Evolutionary conservation across 2,113 vertebrate genomes (phyloP).

Genomic region (Stegastes partitus): DNA sequence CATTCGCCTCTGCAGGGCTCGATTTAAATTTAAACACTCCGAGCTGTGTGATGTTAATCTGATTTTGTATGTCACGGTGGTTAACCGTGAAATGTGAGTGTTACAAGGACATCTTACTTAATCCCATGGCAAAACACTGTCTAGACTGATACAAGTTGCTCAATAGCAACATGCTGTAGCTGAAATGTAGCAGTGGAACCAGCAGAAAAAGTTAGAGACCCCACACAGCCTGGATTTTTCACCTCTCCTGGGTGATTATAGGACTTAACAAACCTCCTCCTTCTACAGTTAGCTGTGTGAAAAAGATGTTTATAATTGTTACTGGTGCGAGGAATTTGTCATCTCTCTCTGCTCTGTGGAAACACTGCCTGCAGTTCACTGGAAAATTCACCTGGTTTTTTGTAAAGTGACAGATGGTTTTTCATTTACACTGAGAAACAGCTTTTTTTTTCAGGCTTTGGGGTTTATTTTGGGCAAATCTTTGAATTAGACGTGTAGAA

Average conservation of each 20-base stretch:
- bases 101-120: slow-evolving; percentile 24
- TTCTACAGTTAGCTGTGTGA: no score
- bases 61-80: slow-evolving; percentile 23
- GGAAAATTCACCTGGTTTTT: no score
- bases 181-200: neutral
- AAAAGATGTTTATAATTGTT: neutral
- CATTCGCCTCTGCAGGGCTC: slow-evolving; percentile 4
- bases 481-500: no score
- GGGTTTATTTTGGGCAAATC: no score
- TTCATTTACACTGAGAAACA: no score
- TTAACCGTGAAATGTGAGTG: slow-evolving; percentile 21
- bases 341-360: no score
- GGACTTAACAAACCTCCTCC: neutral
- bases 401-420: no score
- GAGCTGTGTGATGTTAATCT: slow-evolving; percentile 23
- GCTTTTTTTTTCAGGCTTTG: no score
- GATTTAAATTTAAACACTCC: neutral
- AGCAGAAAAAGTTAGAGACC: neutral
- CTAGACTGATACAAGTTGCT: slow-evolving; percentile 29
- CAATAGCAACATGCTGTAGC: neutral
- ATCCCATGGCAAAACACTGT: slow-evolving; percentile 49
- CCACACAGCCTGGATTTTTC: neutral
- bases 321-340: neutral
- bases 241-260: neutral
- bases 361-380: no score